phyloP scores from a whole-genome alignment of 2,113 vertebrate genomes.

The Proterorhinus semilunaris region DNA sequence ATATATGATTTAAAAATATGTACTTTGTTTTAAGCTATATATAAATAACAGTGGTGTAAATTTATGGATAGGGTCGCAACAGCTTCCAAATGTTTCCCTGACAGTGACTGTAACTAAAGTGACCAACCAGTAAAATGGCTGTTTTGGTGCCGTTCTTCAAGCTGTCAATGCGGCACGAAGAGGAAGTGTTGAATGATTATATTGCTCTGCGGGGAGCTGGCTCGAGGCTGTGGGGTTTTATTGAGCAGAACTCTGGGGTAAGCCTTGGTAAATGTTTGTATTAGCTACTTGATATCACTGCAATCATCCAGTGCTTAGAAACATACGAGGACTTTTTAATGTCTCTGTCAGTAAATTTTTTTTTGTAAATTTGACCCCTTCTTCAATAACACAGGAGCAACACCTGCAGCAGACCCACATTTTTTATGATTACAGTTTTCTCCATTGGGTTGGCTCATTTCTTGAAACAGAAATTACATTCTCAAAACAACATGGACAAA shows the following conservation, averaged over 20 bases:
- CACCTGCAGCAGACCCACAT: no score
- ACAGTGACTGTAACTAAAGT: conserved; percentile 31
- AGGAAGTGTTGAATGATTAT: conserved; percentile 44
- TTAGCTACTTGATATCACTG: no score
- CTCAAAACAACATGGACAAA: no score
- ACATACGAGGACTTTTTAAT: no score
- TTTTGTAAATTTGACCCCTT: no score
- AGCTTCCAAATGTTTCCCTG: conserved; percentile 17
- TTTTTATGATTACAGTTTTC: no score
- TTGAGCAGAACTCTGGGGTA: conserved; percentile 21
- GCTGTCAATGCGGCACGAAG: conserved; percentile 27
- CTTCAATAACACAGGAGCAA: no score
- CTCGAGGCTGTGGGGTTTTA: conserved; percentile 3
- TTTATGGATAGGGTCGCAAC: neutral
- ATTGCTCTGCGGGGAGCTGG: conserved; percentile 40
- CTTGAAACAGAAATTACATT: no score
- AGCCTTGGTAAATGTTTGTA: neutral
- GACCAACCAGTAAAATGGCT: conserved; percentile 24
- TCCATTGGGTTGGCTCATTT: no score
- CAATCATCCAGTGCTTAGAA: no score
- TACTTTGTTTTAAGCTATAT: neutral
- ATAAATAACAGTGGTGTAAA: no score
- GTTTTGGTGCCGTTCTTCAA: conserved; percentile 48
- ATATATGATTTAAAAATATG: neutral
- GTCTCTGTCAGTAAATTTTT: no score